Conservation (phyloP, 2,888 invertebrate species). For the Cantharis lateralis region DNA sequence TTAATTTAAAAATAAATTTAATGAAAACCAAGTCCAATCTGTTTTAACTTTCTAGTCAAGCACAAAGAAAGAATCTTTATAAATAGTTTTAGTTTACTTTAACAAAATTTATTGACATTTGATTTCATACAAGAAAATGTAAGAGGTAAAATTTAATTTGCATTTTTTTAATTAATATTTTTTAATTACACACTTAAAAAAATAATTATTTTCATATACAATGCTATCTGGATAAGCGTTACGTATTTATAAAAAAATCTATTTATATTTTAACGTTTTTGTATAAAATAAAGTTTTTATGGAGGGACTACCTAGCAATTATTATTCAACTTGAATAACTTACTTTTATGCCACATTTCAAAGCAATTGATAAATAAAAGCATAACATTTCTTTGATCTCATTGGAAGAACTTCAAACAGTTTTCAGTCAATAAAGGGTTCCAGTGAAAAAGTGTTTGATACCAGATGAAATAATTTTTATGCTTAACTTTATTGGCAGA, state of each 20-base stretch:
- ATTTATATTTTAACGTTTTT: background rate
- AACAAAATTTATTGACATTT: background rate
- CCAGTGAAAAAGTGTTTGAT: background rate
- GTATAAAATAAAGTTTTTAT: background rate
- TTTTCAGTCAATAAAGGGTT: background rate
- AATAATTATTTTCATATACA: background rate
- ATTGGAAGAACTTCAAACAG: background rate
- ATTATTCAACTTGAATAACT: background rate
- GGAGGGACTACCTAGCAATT: background rate
- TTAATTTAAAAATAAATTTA: background rate
- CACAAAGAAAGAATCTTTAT: background rate
- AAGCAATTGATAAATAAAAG: background rate
- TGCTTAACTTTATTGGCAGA: background rate
- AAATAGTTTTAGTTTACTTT: background rate
- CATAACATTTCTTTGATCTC: background rate
- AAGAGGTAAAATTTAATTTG: background rate
- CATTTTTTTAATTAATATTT: background rate
- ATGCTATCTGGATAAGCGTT: background rate
- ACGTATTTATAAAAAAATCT: background rate
- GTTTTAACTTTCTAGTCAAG: background rate
- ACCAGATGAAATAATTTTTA: background rate
- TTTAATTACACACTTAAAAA: background rate
- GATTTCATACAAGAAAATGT: background rate
- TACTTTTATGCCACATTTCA: background rate
- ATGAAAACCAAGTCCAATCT: background rate